These are phyloP conservation scores for Orius insidiosus DNA, from an alignment of 1,140 invertebrate genomes.

Conservation along the genomic window DNA sequence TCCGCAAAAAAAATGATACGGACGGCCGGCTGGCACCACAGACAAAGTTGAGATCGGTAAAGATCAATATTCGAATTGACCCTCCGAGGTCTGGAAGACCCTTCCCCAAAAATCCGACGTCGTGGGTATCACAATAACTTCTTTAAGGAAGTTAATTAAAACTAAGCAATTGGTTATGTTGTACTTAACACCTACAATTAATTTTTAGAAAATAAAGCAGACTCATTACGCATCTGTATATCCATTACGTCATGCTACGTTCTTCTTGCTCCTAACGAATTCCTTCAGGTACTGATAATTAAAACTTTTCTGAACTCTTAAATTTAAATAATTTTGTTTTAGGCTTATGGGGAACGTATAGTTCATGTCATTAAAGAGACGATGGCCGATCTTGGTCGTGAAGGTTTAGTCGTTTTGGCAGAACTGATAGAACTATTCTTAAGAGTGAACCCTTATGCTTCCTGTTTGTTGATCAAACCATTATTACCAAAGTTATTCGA, in stretches of 20 bases:
- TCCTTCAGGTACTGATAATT: slow-evolving; percentile 45
- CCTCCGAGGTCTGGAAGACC: too few species aligned
- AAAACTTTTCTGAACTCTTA: background rate
- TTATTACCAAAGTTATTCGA: slow-evolving; percentile 45
- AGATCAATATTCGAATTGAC: too few species aligned
- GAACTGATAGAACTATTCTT: slow-evolving; percentile 55
- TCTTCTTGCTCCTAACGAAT: slow-evolving; percentile 59
- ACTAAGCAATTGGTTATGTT: too few species aligned
- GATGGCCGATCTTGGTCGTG: slow-evolving; percentile 57
- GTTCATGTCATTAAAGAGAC: slow-evolving; percentile 47
- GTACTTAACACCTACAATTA: too few species aligned
- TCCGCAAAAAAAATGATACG: too few species aligned
- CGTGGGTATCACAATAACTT: too few species aligned
- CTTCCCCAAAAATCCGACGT: too few species aligned
- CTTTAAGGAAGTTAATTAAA: too few species aligned
- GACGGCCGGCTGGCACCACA: too few species aligned
- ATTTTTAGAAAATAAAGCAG: slow-evolving; percentile 55
- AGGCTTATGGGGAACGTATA: slow-evolving; percentile 40
- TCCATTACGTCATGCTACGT: slow-evolving; percentile 70
- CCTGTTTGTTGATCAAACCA: slow-evolving; percentile 44
- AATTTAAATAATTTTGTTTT: slow-evolving; percentile 17
- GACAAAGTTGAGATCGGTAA: too few species aligned
- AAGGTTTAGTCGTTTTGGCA: slow-evolving; percentile 57
- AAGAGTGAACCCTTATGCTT: slow-evolving; percentile 39
- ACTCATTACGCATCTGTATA: slow-evolving; percentile 58